Conservation (phyloP, 2,888 invertebrate species). For the Drosophila recens region DNA sequence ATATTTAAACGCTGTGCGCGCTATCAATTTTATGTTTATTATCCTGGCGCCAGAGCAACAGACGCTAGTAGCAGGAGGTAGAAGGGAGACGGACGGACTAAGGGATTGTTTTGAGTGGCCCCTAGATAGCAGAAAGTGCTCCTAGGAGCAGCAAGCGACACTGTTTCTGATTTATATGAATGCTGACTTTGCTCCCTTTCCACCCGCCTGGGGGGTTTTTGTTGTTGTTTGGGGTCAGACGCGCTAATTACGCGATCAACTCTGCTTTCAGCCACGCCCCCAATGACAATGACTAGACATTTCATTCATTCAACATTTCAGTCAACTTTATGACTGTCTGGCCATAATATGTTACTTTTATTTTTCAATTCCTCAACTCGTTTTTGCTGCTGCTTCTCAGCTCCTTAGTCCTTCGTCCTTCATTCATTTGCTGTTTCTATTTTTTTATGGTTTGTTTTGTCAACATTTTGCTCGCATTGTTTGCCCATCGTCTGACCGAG, state of each 20-base stretch:
- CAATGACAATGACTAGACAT: constrained; percentile 66
- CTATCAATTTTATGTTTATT: constrained; percentile 75
- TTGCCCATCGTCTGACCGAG: constrained; percentile 32
- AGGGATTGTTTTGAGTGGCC: constrained; percentile 38
- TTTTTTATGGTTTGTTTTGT: constrained; percentile 50
- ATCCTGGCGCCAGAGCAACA: constrained; percentile 48
- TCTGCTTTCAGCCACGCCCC: constrained; percentile 16
- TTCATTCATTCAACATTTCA: constrained; percentile 63
- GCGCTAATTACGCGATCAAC: constrained; percentile 78
- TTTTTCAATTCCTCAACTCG: constrained; percentile 80
- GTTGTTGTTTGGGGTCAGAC: constrained; percentile 63
- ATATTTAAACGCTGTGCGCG: constrained; percentile 68
- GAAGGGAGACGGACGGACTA: not conserved
- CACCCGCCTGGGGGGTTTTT: constrained; percentile 2
- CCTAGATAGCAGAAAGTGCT: constrained; percentile 29
- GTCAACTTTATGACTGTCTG: constrained; percentile 71
- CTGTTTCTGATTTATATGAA: constrained; percentile 60
- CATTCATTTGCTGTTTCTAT: not conserved
- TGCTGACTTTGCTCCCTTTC: constrained; percentile 6
- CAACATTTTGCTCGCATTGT: constrained; percentile 43
- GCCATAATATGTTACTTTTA: constrained; percentile 71
- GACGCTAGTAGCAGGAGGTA: not conserved
- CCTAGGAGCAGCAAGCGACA: constrained; percentile 14
- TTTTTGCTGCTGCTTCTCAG: constrained; percentile 8
- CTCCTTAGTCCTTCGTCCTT: not conserved